These are phyloP conservation scores for Drosophila mettleri DNA, from an alignment of 2,888 invertebrate species.

Conservation along the genomic window DNA sequence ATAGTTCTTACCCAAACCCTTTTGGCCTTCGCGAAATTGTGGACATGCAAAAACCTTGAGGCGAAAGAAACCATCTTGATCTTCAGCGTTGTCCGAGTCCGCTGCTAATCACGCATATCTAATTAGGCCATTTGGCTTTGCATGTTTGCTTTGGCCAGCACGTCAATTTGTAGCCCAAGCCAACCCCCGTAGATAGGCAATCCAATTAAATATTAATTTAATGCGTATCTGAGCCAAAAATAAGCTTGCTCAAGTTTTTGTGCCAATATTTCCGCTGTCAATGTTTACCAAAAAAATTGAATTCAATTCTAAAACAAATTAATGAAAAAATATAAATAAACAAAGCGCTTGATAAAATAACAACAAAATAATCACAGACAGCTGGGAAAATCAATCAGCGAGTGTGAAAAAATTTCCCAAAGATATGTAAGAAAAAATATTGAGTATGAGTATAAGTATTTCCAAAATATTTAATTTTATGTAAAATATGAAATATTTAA, in stretches of 20 bases:
- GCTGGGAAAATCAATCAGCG: conserved; percentile 36
- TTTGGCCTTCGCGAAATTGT: not conserved
- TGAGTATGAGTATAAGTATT: not conserved
- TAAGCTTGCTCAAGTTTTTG: conserved; percentile 11
- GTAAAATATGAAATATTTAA: not conserved
- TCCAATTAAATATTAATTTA: conserved; percentile 40
- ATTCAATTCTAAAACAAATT: conserved; percentile 54
- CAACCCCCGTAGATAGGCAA: not conserved
- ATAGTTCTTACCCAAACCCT: not conserved
- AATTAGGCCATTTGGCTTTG: conserved; percentile 24
- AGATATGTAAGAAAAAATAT: conserved; percentile 12
- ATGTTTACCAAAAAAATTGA: conserved; percentile 44
- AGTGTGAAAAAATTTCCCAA: conserved; percentile 7
- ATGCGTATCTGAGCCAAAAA: conserved; percentile 42
- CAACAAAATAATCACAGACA: conserved; percentile 23
- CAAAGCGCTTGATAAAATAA: conserved; percentile 38
- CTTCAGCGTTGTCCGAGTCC: conserved; percentile 31
- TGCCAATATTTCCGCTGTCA: conserved; percentile 15
- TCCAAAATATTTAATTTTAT: not conserved
- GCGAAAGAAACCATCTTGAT: conserved; percentile 40
- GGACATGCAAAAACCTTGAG: conserved; percentile 54
- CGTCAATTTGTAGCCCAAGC: conserved; percentile 15
- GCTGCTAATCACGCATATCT: conserved; percentile 57
- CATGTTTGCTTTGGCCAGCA: conserved; percentile 21
- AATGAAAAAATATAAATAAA: conserved; percentile 58